A percentile compares a stretch with the other conserved stretches of the same genome.
Evolutionary conservation across 2,888 invertebrate species (phyloP).

Genomic region (Antheraea assamensis): DNA sequence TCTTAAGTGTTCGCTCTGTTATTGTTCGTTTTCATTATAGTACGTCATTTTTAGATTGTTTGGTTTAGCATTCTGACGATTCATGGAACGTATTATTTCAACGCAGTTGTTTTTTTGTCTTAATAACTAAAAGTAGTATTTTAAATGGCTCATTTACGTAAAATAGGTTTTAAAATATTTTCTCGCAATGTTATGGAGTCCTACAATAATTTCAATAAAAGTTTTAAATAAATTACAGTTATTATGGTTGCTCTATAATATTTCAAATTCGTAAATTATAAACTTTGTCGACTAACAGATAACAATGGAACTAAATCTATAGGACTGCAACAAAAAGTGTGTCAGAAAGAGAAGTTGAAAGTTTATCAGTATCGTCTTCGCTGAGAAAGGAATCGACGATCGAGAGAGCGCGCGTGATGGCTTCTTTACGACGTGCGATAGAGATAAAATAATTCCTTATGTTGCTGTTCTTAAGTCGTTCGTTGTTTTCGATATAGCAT

Average conservation of each 20-base stretch:
- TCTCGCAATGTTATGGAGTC: background rate
- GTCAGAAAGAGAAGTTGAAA: constrained; percentile 74
- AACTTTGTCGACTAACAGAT: constrained; percentile 37
- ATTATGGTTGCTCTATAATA: background rate
- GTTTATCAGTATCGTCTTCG: constrained; percentile 74
- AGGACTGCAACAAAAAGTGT: constrained; percentile 66
- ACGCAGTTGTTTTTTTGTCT: background rate
- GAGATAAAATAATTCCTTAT: constrained; percentile 81
- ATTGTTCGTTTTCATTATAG: constrained; percentile 80
- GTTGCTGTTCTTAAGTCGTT: constrained; percentile 79
- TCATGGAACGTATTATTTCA: constrained; percentile 15
- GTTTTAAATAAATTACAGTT: background rate
- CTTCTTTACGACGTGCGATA: constrained; percentile 78
- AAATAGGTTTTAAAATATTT: no score
- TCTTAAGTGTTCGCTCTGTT: constrained; percentile 72
- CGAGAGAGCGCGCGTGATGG: constrained; percentile 67
- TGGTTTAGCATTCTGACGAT: constrained; percentile 17
- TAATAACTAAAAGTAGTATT: background rate
- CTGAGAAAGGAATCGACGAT: constrained; percentile 64
- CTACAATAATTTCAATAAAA: background rate
- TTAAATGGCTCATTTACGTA: background rate
- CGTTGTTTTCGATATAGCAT: constrained; percentile 70
- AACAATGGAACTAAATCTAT: constrained; percentile 64
- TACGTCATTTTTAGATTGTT: constrained; percentile 57
- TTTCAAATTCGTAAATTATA: background rate